Evolutionary conservation across 2,797 vertebrate species (phyloP).

Genomic region (Sebastes nivosus): DNA sequence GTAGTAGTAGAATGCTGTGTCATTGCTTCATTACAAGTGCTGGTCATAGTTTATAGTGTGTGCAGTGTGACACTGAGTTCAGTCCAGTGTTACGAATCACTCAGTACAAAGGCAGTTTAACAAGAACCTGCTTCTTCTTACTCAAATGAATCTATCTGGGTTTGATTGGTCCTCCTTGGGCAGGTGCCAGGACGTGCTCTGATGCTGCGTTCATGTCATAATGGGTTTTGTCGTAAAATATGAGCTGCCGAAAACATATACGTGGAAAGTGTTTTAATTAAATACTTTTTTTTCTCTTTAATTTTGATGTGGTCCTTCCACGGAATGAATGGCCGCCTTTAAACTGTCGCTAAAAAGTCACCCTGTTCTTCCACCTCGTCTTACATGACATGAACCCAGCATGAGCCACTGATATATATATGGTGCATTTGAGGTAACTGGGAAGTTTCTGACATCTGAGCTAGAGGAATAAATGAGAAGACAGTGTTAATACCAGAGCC

Average conservation of each 20-base stretch:
- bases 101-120: conserved; percentile 80
- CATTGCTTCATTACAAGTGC: conserved; percentile 84
- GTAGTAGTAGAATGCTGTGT: conserved; percentile 80
- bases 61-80: conserved; percentile 79
- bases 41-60: conserved; percentile 82
- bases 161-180: conserved; percentile 65
- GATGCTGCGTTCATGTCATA: conserved; percentile 59
- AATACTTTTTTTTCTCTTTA: neutral
- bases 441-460: conserved; percentile 56
- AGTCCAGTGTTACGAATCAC: conserved; percentile 77
- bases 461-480: conserved; percentile 33
- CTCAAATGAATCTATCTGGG: conserved; percentile 68
- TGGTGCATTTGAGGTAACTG: conserved; percentile 71
- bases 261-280: neutral
- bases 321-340: neutral
- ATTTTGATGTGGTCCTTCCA: conserved; percentile 3
- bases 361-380: conserved; percentile 4
- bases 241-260: conserved; percentile 17
- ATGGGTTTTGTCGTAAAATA: neutral
- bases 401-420: conserved; percentile 36
- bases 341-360: neutral
- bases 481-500: conserved; percentile 10
- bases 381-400: conserved; percentile 52
- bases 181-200: conserved; percentile 53
- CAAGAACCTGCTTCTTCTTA: conserved; percentile 79